Evolutionary conservation across 2,888 invertebrate species (phyloP).

Genomic region (Drosophila anomalata): DNA sequence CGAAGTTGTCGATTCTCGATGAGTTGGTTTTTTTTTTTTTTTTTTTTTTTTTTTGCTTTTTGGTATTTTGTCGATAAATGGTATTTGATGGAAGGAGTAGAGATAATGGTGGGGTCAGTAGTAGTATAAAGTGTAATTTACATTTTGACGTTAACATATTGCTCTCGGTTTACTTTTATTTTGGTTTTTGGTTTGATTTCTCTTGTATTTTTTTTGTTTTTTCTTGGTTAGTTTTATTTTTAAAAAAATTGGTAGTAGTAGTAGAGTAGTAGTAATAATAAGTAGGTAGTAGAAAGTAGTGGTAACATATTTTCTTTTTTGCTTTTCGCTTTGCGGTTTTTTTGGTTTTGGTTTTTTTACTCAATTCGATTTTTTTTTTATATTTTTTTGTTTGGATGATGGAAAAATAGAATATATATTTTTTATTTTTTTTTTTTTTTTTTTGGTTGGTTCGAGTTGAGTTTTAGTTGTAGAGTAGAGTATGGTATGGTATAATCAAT

Average conservation of each 20-base stretch:
- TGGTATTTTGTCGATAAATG: constrained; percentile 10
- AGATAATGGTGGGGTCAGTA: constrained; percentile 22
- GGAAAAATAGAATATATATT: constrained; percentile 13
- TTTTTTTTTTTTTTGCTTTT: background rate
- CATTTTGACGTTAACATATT: constrained; percentile 35
- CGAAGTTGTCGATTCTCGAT: constrained; percentile 24
- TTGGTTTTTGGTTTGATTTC: constrained; percentile 30
- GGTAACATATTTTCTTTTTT: constrained; percentile 56
- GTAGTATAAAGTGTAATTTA: constrained; percentile 33
- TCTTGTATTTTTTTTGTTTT: constrained; percentile 25
- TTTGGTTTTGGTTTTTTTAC: constrained; percentile 14
- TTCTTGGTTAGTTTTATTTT: constrained; percentile 51
- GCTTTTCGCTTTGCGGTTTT: constrained; percentile 38
- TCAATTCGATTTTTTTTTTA: constrained; percentile 24
- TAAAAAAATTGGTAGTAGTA: constrained; percentile 61
- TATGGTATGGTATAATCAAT: constrained; percentile 53
- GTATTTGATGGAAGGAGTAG: constrained; percentile 14
- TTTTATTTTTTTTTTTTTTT: constrained; percentile 21
- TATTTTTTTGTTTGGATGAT: constrained; percentile 5
- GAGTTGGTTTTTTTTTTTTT: background rate
- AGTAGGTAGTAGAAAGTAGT: constrained; percentile 67
- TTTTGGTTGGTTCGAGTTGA: constrained; percentile 31
- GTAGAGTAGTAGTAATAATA: constrained; percentile 59
- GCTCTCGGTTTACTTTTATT: constrained; percentile 34
- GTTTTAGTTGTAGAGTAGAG: constrained; percentile 46